Base-by-base conservation (phyloP, 1,140 invertebrate species). In the Drosophila takahashii region DNA sequence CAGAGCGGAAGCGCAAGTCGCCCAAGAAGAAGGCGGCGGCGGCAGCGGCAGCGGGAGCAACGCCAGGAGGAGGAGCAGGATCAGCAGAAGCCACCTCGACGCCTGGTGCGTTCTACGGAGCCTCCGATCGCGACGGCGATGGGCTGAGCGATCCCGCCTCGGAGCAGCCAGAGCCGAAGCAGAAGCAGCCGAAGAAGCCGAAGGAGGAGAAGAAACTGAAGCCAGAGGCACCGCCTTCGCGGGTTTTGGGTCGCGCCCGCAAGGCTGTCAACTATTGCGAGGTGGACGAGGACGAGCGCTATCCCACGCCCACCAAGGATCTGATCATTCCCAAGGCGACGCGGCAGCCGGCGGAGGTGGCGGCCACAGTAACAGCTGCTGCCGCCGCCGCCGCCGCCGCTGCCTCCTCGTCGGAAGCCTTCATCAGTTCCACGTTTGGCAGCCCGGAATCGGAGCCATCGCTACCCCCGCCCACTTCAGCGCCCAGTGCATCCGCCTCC, bases 241-340 rank as follows among this genome's bases (percentile, higher is more conserved):
- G 87, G 80, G 91, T 92, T 67, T 64, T 89, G 56, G 84, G 80
- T 9, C 86, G 81, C 11, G 84, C 79, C 29, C 91, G 78, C 42
- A 92, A 92, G 53, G 79, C 76, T 6, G 91, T 92, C 51, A 92
- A 92, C 77, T 92, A 92, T 48, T 76, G 87, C 47, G 92, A 92
- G 48, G 90, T 91, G 54, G 90, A 90, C 16, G 90, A 92, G 52
- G 90, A 92, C 29, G 91, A 91, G 37, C 86, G 86, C 48, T 85
- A 74, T 73, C 92, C 73, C 73, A 93, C 84, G 56, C 92, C 67
- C 93, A 93, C 84, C 59, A 92, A 74, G 60, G 85, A 89, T 69
- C 77, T 89, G 69, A 66, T 90, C 61, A 89, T 90, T 71, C 70
- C 85, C 73, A 85, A 90, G 41, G 32, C 64, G n/a, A 2, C 16